Evolutionary conservation across 2,113 vertebrate genomes (phyloP).

Genomic region (Ciconia stormi): DNA sequence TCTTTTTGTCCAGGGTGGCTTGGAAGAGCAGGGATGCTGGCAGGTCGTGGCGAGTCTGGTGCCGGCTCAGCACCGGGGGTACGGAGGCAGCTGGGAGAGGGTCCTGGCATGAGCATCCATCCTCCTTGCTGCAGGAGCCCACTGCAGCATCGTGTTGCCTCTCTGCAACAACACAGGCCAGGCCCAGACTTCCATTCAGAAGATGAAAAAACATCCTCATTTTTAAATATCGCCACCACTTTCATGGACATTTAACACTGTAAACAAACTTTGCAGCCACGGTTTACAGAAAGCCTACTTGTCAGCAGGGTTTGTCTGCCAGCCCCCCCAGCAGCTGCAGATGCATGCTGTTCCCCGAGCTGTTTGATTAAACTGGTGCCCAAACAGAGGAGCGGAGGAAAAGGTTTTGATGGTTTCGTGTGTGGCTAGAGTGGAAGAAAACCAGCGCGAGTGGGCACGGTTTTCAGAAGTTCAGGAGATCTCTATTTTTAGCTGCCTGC

Average conservation of each 20-base stretch:
- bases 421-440: neutral
- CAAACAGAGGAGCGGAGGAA: neutral
- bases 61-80: accelerated
- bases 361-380: neutral
- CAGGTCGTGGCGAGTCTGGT: accelerated
- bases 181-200: neutral
- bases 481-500: neutral
- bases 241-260: neutral
- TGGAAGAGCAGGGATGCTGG: neutral
- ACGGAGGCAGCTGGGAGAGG: neutral
- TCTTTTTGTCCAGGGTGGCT: neutral
- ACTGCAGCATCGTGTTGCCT: accelerated
- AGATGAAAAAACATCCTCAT: neutral
- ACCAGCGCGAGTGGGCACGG: neutral
- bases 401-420: neutral
- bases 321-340: neutral
- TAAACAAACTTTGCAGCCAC: neutral
- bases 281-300: neutral
- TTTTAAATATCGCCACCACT: neutral
- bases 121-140: neutral
- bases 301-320: neutral
- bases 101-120: accelerated
- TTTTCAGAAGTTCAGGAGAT: neutral
- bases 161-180: neutral
- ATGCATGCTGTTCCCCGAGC: neutral